Percentiles rank a stretch among this genome's conserved stretches.
Evolutionary conservation across 92 coral and sea anemone species (phyloP).

Genomic region (Porites rus): DNA sequence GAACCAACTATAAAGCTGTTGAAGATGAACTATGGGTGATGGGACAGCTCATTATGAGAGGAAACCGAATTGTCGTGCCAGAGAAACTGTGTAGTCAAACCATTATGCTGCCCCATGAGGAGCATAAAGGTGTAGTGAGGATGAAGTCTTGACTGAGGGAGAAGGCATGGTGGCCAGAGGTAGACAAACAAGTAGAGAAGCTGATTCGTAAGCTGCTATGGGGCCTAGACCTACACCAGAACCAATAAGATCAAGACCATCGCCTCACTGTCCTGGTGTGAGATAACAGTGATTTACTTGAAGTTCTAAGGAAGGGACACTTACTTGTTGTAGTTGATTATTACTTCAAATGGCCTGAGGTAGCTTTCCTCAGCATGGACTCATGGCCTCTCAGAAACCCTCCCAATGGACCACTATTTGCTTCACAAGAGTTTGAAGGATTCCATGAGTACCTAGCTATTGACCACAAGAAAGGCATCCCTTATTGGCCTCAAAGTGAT

Average conservation of each 20-base stretch:
- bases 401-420: constrained; percentile 60
- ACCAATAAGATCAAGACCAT: constrained; percentile 65
- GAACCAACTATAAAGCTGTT: constrained; percentile 51
- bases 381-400: constrained; percentile 63
- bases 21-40: constrained; percentile 46
- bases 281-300: constrained; percentile 55
- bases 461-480: constrained; percentile 44
- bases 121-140: constrained; percentile 40
- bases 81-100: constrained; percentile 39
- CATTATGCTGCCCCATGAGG: constrained; percentile 45
- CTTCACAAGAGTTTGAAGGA: constrained; percentile 44
- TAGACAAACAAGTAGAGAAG: constrained; percentile 66
- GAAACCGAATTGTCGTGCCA: constrained; percentile 48
- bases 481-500: constrained; percentile 61
- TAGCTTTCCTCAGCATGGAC: constrained; percentile 63
- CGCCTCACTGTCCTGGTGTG: constrained; percentile 72
- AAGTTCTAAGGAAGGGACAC: constrained; percentile 46
- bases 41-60: constrained; percentile 46
- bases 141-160: constrained; percentile 25
- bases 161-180: constrained; percentile 44
- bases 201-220: constrained; percentile 40
- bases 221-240: constrained; percentile 72
- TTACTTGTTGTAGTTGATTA: constrained; percentile 72
- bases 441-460: constrained; percentile 37
- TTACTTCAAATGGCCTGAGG: constrained; percentile 79